Conservation (phyloP, 2,888 invertebrate genomes). For the Folsomia candida region DNA sequence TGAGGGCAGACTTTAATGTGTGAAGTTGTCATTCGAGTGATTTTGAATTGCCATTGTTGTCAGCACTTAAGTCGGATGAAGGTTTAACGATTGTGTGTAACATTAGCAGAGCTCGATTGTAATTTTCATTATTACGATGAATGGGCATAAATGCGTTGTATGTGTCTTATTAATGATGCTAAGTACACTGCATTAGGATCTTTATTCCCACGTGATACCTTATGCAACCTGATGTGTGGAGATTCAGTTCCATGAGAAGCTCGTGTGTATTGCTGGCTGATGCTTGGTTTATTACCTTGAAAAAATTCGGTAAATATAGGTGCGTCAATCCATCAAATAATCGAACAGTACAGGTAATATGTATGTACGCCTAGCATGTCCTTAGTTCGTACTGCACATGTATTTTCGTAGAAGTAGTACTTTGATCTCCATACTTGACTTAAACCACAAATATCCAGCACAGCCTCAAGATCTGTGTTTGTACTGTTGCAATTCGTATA, state of each 20-base stretch:
- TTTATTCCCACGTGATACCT: not conserved
- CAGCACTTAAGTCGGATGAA: not conserved
- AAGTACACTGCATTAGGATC: not conserved
- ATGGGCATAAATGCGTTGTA: not conserved
- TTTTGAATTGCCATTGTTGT: not conserved
- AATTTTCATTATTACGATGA: not conserved
- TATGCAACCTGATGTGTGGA: too few species aligned
- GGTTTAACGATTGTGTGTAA: not conserved
- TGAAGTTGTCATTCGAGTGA: not conserved
- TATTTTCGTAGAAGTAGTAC: too few species aligned
- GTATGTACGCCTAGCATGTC: not conserved
- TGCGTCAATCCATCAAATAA: slow-evolving; percentile 22
- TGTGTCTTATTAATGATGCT: not conserved
- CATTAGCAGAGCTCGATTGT: not conserved
- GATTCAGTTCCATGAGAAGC: not conserved
- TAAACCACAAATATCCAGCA: too few species aligned
- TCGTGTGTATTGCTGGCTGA: not conserved
- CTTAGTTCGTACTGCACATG: too few species aligned
- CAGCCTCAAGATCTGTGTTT: too few species aligned
- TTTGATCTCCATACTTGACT: too few species aligned
- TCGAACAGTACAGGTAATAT: not conserved
- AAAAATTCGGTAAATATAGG: slow-evolving; percentile 29
- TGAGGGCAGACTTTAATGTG: not conserved
- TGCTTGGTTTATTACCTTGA: slow-evolving; percentile 6
- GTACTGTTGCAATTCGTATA: too few species aligned